Evolutionary conservation across 2,888 invertebrate genomes (phyloP).

Genomic region (Molorchus minor): DNA sequence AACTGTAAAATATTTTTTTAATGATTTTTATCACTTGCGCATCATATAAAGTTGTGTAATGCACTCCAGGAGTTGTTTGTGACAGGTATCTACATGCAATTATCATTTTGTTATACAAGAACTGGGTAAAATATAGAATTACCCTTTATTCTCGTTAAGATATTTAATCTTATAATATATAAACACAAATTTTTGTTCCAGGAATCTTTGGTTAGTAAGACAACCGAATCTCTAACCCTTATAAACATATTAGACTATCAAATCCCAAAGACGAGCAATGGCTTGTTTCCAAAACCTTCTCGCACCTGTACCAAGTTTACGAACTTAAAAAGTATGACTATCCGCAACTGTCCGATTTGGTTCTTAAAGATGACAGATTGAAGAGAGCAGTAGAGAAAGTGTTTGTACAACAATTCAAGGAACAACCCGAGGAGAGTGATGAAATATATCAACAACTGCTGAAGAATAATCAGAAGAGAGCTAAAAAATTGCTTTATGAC

Average conservation of each 20-base stretch:
- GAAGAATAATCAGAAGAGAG: slow-evolving; percentile 71
- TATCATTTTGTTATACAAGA: too few relatives aligned
- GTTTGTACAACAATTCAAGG: slow-evolving; percentile 65
- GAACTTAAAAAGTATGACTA: slow-evolving; percentile 74
- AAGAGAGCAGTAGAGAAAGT: slow-evolving; percentile 77
- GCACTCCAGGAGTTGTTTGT: too few relatives aligned
- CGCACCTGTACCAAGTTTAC: slow-evolving; percentile 74
- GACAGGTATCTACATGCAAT: too few relatives aligned
- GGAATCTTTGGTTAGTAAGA: slow-evolving; percentile 71
- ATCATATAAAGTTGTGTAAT: too few relatives aligned
- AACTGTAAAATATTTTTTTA: too few relatives aligned
- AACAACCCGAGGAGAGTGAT: slow-evolving; percentile 55
- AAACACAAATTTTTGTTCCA: slow-evolving; percentile 59
- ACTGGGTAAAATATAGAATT: too few relatives aligned
- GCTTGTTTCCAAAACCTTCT: slow-evolving; percentile 68
- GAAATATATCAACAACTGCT: slow-evolving; percentile 67
- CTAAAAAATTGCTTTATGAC: slow-evolving; percentile 72
- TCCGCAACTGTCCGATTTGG: slow-evolving; percentile 70
- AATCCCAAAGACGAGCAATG: slow-evolving; percentile 66
- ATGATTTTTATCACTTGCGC: too few relatives aligned
- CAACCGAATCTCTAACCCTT: slow-evolving; percentile 64
- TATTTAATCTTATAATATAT: too few relatives aligned
- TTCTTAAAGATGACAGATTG: slow-evolving; percentile 75
- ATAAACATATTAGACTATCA: slow-evolving; percentile 71
- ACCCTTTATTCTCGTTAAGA: too few relatives aligned